phyloP scores from a whole-genome alignment of 2,113 vertebrate species.

The Pollachius pollachius region DNA sequence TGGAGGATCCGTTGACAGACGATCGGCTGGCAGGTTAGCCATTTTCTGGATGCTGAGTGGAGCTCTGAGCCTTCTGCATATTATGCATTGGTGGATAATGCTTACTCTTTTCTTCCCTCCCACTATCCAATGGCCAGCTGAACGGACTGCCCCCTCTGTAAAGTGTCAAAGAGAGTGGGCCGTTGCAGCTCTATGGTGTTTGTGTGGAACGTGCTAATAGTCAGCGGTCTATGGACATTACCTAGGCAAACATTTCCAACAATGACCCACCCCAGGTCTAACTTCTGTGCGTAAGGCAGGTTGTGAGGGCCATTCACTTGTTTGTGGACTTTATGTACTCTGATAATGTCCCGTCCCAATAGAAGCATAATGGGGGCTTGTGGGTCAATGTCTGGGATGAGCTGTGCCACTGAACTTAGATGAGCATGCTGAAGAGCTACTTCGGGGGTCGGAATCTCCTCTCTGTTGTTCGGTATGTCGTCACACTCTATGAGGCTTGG shows the following conservation, averaged over 20 bases:
- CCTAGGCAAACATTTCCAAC: slow-evolving; percentile 17
- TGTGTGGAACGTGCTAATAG: not conserved
- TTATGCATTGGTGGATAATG: too few species aligned
- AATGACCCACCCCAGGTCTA: slow-evolving; percentile 35
- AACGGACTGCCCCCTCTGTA: too few species aligned
- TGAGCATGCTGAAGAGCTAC: slow-evolving; percentile 3
- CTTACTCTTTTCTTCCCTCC: too few species aligned
- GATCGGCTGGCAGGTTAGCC: too few species aligned
- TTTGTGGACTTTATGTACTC: not conserved
- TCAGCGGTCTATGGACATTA: not conserved
- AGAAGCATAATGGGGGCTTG: slow-evolving; percentile 6
- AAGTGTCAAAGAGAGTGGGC: too few species aligned
- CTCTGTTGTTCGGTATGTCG: not conserved
- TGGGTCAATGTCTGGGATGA: slow-evolving; percentile 9
- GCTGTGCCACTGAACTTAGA: not conserved
- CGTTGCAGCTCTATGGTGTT: too few species aligned
- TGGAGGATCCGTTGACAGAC: too few species aligned
- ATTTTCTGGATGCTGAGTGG: too few species aligned
- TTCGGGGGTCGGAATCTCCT: too few species aligned
- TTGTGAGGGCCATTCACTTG: slow-evolving; percentile 22
- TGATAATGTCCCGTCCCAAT: slow-evolving; percentile 10
- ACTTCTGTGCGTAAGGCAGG: slow-evolving; percentile 18
- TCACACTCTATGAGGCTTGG: slow-evolving; percentile 10
- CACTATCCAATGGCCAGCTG: too few species aligned
- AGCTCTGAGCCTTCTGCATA: too few species aligned